Base-by-base conservation (phyloP, 2,113 vertebrate species). In the Eira barbara region DNA sequence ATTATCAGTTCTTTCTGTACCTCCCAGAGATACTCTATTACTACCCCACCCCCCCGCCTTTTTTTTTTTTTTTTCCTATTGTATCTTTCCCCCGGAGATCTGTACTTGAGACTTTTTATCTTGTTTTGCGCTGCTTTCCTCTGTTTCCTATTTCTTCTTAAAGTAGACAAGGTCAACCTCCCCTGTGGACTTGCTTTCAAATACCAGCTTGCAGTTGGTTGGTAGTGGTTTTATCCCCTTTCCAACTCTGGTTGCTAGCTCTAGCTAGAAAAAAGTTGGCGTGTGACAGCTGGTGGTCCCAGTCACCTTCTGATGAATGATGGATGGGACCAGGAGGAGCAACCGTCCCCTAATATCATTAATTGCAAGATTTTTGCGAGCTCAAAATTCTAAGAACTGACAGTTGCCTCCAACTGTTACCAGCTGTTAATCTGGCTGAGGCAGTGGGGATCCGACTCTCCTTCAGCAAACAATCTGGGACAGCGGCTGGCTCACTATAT, bases 351-450 rank as follows among this genome's bases (percentile, higher is more conserved):
- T 95, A 73, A 87, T 63, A 87, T 82, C 61, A 97, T 94, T 97
- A 89, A 95, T 78, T 86, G 84, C 31, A 78, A 90, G 79, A 90
- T 67, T 96, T 96, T 90, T 63, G 57, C 25, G 36, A 96, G 71
- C 59, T 97, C 63, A 91, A 81, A 96, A 96, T 91, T 80, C 96
- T 92, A 96, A 89, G 78, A 93, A 76, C 81, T 90, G 84, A 97
- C 97, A 88, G 96, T 95, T 96, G 98, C 91, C 57, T 90, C 92
- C 98, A 97, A 97, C 92, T 97, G 95, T 76, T 88, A 81, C 61
- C 98, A 98, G 98, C 97, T 98, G 95, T 97, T 97, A 71, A 78
- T 78, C 84, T 88, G 89, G 97, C 86, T 57, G 52, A 78, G 81
- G 27, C 49, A 29, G 71, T 63, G 21, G 59, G 45, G 21, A 23